Conservation (phyloP, 2,888 invertebrate species). For the Linyphia triangularis region DNA sequence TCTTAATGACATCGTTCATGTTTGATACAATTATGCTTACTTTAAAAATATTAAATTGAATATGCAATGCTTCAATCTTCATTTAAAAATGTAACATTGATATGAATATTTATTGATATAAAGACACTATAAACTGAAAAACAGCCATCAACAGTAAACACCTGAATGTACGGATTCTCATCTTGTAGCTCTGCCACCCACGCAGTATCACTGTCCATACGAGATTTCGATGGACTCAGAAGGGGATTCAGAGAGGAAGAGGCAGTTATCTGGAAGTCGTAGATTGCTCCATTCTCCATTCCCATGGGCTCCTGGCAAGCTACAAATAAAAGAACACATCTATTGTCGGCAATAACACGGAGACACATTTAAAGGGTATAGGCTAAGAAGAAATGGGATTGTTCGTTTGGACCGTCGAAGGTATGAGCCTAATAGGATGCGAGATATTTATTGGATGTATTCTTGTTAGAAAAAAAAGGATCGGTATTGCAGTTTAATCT, state of each 20-base stretch:
- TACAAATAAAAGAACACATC: slow-evolving; percentile 30
- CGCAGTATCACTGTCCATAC: slow-evolving; percentile 79
- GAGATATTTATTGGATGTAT: background rate
- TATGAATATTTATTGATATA: too few species aligned
- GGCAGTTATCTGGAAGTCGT: slow-evolving; percentile 85
- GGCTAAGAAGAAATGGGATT: background rate
- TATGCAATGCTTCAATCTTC: too few species aligned
- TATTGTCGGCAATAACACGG: background rate
- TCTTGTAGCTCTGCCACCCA: slow-evolving; percentile 78
- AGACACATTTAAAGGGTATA: background rate
- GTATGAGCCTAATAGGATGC: background rate
- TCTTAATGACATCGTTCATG: too few species aligned
- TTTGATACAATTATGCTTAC: too few species aligned
- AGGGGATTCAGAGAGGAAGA: slow-evolving; percentile 82
- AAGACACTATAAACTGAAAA: background rate
- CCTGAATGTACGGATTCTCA: slow-evolving; percentile 75
- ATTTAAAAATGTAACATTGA: too few species aligned
- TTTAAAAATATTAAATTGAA: too few species aligned
- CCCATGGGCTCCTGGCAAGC: slow-evolving; percentile 85
- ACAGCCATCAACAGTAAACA: slow-evolving; percentile 26
- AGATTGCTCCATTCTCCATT: slow-evolving; percentile 83
- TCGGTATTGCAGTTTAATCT: too few species aligned
- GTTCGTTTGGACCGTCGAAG: background rate
- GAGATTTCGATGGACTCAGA: slow-evolving; percentile 80
- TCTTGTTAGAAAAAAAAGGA: too few species aligned